Percentiles rank a stretch among this genome's conserved stretches.
Evolutionary conservation across 2,797 vertebrate genomes (phyloP).

Genomic region (Rhynchotus rufescens): DNA sequence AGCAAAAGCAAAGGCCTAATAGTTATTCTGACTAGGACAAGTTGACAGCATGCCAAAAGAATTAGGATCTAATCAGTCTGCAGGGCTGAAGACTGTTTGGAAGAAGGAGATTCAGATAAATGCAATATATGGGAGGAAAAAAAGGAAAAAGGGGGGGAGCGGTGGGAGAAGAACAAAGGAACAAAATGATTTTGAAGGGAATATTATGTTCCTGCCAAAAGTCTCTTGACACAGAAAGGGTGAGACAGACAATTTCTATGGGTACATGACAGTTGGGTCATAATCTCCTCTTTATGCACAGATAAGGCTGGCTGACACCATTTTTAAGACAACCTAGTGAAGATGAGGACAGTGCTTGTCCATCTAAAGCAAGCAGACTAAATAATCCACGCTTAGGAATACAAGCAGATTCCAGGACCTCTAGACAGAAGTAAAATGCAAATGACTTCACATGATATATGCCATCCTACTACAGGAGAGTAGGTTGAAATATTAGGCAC

Average conservation of each 20-base stretch:
- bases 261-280: constrained; percentile 56
- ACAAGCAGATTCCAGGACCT: not conserved
- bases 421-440: not conserved
- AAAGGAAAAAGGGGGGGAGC: too few species aligned
- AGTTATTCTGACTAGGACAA: constrained; percentile 68
- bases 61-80: constrained; percentile 79
- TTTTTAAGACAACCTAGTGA: constrained; percentile 24
- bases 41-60: constrained; percentile 77
- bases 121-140: constrained; percentile 16
- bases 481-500: not conserved
- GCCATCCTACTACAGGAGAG: not conserved
- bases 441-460: not conserved
- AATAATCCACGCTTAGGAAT: accelerated
- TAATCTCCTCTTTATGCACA: constrained; percentile 33
- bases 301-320: constrained; percentile 10
- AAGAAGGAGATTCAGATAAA: constrained; percentile 70
- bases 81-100: constrained; percentile 27
- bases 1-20: constrained; percentile 70
- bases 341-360: not conserved
- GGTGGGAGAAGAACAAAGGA: constrained; percentile 45
- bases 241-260: constrained; percentile 64
- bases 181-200: constrained; percentile 74
- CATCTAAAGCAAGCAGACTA: not conserved
- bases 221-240: constrained; percentile 71
- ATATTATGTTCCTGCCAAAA: constrained; percentile 78